These are phyloP conservation scores for Oreochromis niloticus DNA, from an alignment of 2,113 vertebrate species.

Conservation along the genomic window DNA sequence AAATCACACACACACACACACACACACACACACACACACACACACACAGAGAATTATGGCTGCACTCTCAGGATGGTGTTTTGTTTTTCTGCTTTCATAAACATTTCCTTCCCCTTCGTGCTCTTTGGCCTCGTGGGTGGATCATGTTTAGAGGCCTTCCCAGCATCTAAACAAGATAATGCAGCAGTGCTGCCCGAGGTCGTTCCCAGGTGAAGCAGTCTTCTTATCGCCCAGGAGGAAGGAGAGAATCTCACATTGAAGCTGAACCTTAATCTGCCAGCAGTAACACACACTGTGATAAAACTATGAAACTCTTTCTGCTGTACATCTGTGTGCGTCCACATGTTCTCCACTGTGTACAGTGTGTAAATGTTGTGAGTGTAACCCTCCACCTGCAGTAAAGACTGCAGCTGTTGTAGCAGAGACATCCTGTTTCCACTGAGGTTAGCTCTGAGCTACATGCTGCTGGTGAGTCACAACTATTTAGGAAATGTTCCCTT, in stretches of 20 bases:
- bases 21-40: too few relatives aligned
- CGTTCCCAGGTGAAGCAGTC: background rate
- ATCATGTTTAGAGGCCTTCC: background rate
- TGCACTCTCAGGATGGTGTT: background rate
- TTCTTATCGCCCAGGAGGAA: background rate
- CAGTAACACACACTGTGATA: background rate
- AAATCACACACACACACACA: too few relatives aligned
- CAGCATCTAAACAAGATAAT: background rate
- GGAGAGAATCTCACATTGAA: background rate
- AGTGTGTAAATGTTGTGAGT: too few relatives aligned
- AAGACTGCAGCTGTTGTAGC: too few relatives aligned
- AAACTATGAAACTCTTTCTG: too few relatives aligned
- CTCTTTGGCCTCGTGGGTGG: fast-evolving
- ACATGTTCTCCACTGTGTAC: background rate
- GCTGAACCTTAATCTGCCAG: too few relatives aligned
- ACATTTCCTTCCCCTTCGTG: fast-evolving
- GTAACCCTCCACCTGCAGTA: too few relatives aligned
- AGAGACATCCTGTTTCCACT: too few relatives aligned
- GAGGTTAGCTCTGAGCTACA: too few relatives aligned
- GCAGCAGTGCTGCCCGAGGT: background rate
- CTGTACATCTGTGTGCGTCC: background rate
- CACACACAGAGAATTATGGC: too few relatives aligned
- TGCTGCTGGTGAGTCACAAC: too few relatives aligned
- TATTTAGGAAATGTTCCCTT: background rate
- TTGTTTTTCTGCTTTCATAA: background rate